Percentiles rank a stretch among this genome's conserved stretches.
phyloP scores from a whole-genome alignment of 2,797 vertebrate genomes.

The Eulemur mongoz region DNA sequence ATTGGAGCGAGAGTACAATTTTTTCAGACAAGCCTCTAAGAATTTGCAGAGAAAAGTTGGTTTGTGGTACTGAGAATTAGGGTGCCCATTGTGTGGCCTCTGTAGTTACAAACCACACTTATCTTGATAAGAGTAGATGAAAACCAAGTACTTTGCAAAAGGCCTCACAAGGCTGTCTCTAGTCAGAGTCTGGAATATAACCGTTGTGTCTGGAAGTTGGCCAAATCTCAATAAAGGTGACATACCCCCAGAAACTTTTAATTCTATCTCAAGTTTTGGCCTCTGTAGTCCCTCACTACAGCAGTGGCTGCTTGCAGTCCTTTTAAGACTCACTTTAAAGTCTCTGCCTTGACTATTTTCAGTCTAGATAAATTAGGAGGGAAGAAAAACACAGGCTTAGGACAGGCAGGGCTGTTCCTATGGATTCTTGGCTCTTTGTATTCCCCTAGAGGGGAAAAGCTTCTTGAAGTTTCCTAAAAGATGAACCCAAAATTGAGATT shows the following conservation, averaged over 20 bases:
- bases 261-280: neutral
- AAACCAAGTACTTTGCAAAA: conserved; percentile 37
- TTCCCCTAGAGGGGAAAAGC: neutral
- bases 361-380: conserved; percentile 13
- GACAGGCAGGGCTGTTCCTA: neutral
- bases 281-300: neutral
- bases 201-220: neutral
- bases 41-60: conserved; percentile 18
- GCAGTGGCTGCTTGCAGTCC: neutral
- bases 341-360: neutral
- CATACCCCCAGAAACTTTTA: neutral
- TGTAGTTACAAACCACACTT: neutral
- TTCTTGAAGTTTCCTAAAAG: conserved; percentile 13
- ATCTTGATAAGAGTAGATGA: neutral
- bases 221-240: neutral
- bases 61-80: conserved; percentile 17
- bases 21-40: neutral
- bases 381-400: conserved; percentile 6
- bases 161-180: neutral
- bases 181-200: neutral
- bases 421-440: neutral
- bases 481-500: neutral
- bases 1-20: neutral
- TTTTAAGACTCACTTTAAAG: conserved; percentile 16
- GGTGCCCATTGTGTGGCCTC: neutral